Evolutionary conservation across 2,888 invertebrate species (phyloP).

Genomic region (Cerceris rybyensis): DNA sequence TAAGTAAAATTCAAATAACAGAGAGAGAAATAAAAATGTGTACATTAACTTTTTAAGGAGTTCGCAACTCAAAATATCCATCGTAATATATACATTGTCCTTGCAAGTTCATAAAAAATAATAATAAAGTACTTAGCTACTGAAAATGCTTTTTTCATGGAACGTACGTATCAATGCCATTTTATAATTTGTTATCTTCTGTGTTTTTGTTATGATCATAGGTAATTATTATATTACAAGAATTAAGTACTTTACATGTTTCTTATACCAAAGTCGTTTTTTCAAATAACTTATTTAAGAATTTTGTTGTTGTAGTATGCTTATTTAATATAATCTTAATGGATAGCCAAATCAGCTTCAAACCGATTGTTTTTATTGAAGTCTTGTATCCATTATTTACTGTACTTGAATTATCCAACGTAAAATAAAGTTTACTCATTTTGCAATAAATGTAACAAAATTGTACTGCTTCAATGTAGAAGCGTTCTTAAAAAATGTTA

Average conservation of each 20-base stretch:
- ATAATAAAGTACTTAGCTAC: conserved; percentile 39
- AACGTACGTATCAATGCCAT: conserved; percentile 45
- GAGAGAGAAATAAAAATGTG: conserved; percentile 7
- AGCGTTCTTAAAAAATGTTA: neutral
- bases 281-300: conserved; percentile 1
- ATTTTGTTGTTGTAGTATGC: no score
- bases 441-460: conserved; percentile 7
- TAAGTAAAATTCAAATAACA: conserved; percentile 1
- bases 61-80: conserved; percentile 10
- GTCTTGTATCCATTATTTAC: conserved; percentile 30
- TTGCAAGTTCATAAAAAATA: conserved; percentile 22
- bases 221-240: conserved; percentile 7
- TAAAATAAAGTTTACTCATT: conserved; percentile 18
- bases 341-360: no score
- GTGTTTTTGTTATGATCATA: conserved; percentile 20
- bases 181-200: conserved; percentile 39
- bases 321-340: no score
- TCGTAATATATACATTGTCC: conserved; percentile 24
- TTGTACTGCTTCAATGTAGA: neutral
- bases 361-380: conserved; percentile 3
- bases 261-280: conserved; percentile 55
- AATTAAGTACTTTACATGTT: conserved; percentile 31
- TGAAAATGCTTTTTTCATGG: conserved; percentile 37
- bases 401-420: conserved; percentile 2
- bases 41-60: conserved; percentile 4